Conservation (phyloP, 2,113 vertebrate genomes). For the Serinus canaria region DNA sequence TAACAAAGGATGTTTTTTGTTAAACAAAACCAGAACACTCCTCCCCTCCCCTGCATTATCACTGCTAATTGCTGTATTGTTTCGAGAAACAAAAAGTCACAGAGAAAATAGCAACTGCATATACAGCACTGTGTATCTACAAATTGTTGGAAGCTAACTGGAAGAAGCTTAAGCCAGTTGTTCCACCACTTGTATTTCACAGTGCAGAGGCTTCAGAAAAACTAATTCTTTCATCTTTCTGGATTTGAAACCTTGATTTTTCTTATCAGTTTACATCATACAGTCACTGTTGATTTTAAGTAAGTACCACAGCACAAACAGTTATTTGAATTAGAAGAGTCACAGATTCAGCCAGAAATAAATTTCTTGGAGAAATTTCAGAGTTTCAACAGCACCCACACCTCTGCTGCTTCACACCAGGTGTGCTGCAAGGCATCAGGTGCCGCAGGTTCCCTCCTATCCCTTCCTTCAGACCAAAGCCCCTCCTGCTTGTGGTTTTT, state of each 20-base stretch:
- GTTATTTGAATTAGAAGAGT: conserved; percentile 1
- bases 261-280: neutral
- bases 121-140: neutral
- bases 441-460: neutral
- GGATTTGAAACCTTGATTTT: conserved; percentile 9
- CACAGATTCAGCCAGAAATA: neutral
- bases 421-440: neutral
- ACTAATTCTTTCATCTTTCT: neutral
- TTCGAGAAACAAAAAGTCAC: conserved; percentile 16
- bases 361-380: neutral
- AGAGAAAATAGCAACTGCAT: neutral
- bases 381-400: too few relatives aligned
- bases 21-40: neutral
- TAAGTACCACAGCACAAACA: neutral
- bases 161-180: neutral
- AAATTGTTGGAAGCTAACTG: conserved; percentile 32
- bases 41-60: fast-evolving
- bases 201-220: neutral
- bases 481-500: neutral
- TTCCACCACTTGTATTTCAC: neutral
- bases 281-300: neutral
- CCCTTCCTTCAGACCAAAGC: neutral
- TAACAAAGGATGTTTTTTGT: neutral
- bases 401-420: fast-evolving
- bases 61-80: conserved; percentile 24